Evolutionary conservation across 1,140 invertebrate genomes (phyloP).

Genomic region (Platorchestia sp.): DNA sequence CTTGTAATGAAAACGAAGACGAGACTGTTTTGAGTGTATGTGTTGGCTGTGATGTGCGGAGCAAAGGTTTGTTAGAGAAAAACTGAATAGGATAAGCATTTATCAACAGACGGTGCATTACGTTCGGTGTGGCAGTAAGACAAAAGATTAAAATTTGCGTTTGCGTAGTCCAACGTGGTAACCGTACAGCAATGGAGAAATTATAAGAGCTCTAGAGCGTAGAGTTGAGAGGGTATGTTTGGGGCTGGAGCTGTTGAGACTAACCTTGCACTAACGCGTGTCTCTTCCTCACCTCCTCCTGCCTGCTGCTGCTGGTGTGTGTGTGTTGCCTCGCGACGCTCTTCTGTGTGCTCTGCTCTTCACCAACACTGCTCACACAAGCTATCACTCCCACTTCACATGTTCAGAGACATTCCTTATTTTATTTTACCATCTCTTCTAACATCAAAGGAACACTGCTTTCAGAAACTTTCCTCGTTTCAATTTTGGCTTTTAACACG

Average conservation of each 20-base stretch:
- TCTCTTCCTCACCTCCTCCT: constrained; percentile 1
- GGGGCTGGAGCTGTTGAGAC: not conserved
- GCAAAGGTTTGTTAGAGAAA: not conserved
- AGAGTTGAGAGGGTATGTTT: not conserved
- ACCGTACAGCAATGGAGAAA: not conserved
- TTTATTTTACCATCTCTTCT: not conserved
- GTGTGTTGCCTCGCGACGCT: not conserved
- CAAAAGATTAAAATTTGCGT: no score
- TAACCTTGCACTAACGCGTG: constrained; percentile 2
- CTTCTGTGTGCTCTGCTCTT: constrained; percentile 7
- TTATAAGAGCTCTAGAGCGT: no score
- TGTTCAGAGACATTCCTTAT: no score
- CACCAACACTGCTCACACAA: not conserved
- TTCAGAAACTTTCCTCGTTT: not conserved
- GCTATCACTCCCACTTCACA: not conserved
- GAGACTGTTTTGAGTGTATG: not conserved
- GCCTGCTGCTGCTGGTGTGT: not conserved
- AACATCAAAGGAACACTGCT: not conserved
- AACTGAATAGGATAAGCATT: not conserved
- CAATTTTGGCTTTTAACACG: not conserved
- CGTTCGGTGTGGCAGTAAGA: no score
- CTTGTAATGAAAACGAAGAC: not conserved
- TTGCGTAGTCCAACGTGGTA: not conserved
- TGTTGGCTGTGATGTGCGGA: not conserved
- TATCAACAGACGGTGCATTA: not conserved